phyloP scores from a whole-genome alignment of 2,113 vertebrate genomes.

The Ochotona princeps region DNA sequence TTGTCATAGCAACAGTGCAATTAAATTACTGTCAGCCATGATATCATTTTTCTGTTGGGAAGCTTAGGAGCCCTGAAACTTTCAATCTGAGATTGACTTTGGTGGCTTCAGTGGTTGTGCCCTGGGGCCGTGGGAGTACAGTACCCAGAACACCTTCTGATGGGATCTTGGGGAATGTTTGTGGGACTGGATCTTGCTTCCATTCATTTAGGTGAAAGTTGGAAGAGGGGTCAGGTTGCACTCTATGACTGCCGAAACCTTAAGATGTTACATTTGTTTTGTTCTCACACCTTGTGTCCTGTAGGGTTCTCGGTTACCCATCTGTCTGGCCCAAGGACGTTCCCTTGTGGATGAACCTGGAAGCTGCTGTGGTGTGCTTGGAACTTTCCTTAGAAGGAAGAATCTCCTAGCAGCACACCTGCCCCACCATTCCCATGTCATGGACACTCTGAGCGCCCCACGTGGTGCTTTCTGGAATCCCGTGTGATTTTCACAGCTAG shows the following conservation, averaged over 20 bases:
- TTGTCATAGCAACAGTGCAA: slow-evolving; percentile 93
- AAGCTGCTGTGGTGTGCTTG: not conserved
- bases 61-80: slow-evolving; percentile 89
- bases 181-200: slow-evolving; percentile 40
- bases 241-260: not conserved
- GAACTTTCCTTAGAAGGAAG: not conserved
- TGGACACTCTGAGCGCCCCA: not conserved
- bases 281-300: not conserved
- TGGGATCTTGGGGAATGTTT: not conserved
- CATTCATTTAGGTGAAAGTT: slow-evolving; percentile 12
- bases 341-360: not conserved
- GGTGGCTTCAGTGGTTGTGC: slow-evolving; percentile 5
- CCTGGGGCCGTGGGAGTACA: not conserved
- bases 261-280: not conserved
- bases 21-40: slow-evolving; percentile 95
- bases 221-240: not conserved
- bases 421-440: too few relatives aligned
- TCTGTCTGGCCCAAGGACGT: not conserved
- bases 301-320: not conserved
- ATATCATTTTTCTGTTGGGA: slow-evolving; percentile 92
- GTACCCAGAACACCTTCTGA: slow-evolving; percentile 50
- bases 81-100: slow-evolving; percentile 86
- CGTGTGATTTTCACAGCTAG: not conserved
- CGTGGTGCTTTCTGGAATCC: not conserved
- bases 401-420: not conserved